phyloP scores from a whole-genome alignment of 2,888 invertebrate genomes.

The Thymelicus lineola region DNA sequence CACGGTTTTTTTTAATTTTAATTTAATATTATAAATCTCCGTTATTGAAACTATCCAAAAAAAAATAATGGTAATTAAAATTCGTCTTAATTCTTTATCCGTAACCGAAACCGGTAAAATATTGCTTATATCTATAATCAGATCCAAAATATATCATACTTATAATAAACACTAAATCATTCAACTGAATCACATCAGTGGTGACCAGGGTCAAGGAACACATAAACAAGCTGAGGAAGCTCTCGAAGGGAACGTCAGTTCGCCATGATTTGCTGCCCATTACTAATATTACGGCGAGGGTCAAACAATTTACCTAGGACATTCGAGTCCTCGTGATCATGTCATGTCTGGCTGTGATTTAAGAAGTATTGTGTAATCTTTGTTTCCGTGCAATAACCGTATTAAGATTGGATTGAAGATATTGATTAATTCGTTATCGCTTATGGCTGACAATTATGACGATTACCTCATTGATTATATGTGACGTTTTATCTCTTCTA shows the following conservation, averaged over 20 bases:
- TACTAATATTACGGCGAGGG: slow-evolving; percentile 43
- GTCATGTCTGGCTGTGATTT: not conserved
- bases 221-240: slow-evolving; percentile 50
- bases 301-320: slow-evolving; percentile 32
- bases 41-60: too few relatives aligned
- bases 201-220: slow-evolving; percentile 21
- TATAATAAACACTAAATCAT: too few relatives aligned
- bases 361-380: not conserved
- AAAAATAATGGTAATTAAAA: too few relatives aligned
- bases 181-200: not conserved
- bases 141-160: too few relatives aligned
- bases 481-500: too few relatives aligned
- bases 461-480: too few relatives aligned
- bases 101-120: too few relatives aligned
- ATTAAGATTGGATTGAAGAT: not conserved
- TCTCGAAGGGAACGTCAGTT: slow-evolving; percentile 49
- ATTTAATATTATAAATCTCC: too few relatives aligned
- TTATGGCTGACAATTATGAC: too few relatives aligned
- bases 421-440: slow-evolving; percentile 6
- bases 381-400: not conserved
- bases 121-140: too few relatives aligned
- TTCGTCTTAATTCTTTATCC: too few relatives aligned
- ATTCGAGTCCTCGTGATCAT: not conserved
- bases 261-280: slow-evolving; percentile 52
- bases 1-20: too few relatives aligned